Percentiles rank a stretch among this genome's conserved stretches.
phyloP scores from a whole-genome alignment of 2,888 invertebrate species.

The Epirrhoe alternata region DNA sequence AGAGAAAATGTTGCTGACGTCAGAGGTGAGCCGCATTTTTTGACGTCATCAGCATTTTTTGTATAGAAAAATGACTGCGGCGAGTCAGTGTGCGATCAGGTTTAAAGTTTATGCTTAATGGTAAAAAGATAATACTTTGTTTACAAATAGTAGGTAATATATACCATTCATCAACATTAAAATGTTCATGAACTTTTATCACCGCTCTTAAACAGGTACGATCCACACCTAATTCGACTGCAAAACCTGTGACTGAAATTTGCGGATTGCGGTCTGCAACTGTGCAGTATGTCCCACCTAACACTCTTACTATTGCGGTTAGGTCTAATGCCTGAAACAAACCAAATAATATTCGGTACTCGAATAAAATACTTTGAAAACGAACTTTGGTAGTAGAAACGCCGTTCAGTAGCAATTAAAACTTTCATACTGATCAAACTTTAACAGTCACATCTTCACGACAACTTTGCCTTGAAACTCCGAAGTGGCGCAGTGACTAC shows the following conservation, averaged over 20 bases:
- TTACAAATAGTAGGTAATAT: too few species aligned
- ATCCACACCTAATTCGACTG: neutral
- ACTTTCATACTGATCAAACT: constrained; percentile 79
- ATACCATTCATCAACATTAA: too few species aligned
- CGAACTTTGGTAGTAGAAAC: constrained; percentile 63
- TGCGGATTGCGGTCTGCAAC: neutral
- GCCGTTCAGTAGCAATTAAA: constrained; percentile 80
- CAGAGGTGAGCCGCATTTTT: too few species aligned
- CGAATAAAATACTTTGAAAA: constrained; percentile 66
- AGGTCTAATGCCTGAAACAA: neutral
- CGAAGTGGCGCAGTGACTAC: constrained; percentile 58
- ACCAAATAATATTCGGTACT: constrained; percentile 56
- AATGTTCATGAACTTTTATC: too few species aligned
- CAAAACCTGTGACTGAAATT: neutral
- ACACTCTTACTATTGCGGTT: constrained; percentile 3
- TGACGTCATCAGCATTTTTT: too few species aligned
- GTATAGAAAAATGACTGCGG: too few species aligned
- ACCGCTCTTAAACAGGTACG: neutral
- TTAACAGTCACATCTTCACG: constrained; percentile 72
- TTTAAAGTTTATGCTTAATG: too few species aligned
- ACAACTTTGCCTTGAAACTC: constrained; percentile 60
- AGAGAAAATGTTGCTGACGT: too few species aligned
- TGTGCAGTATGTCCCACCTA: neutral
- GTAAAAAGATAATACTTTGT: too few species aligned
- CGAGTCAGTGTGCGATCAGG: too few species aligned